Evolutionary conservation across 2,797 vertebrate genomes (phyloP).

Genomic region (Buphagus erythrorhynchus): DNA sequence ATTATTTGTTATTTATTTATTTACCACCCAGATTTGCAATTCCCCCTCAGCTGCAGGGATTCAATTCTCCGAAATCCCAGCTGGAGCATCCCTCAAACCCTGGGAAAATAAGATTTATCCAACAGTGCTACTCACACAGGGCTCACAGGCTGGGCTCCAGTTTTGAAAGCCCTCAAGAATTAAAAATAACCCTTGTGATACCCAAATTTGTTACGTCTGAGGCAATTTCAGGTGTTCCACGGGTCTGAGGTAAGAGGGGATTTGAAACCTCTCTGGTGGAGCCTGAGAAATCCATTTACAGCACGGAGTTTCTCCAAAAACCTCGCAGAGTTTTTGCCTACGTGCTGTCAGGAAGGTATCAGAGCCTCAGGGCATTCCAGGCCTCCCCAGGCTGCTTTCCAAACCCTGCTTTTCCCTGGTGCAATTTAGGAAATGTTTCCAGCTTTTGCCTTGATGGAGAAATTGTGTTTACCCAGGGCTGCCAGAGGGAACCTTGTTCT

Average conservation of each 20-base stretch:
- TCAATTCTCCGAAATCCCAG: not conserved
- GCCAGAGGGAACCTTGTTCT: not conserved
- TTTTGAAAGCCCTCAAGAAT: not conserved
- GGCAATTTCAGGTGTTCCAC: not conserved
- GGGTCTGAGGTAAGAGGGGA: not conserved
- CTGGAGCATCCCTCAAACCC: not conserved
- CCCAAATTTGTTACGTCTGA: not conserved
- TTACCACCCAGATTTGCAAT: not conserved
- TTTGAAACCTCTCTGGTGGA: not conserved
- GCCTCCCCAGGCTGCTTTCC: not conserved
- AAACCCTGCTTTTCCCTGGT: not conserved
- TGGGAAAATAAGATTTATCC: not conserved
- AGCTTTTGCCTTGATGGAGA: not conserved
- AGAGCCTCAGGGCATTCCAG: not conserved
- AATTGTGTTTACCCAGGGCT: not conserved
- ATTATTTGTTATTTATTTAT: too few relatives aligned
- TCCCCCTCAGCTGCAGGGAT: not conserved
- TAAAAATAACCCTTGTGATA: rapidly evolving
- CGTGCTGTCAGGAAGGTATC: not conserved
- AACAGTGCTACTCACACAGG: not conserved
- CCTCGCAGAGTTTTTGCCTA: not conserved
- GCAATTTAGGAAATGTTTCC: not conserved
- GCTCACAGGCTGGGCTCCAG: rapidly evolving
- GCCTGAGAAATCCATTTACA: not conserved
- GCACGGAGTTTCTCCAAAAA: not conserved